Percentiles rank a stretch among this genome's conserved stretches.
Evolutionary conservation across 1,140 invertebrate genomes (phyloP).

Genomic region (Trichonephila clavata): DNA sequence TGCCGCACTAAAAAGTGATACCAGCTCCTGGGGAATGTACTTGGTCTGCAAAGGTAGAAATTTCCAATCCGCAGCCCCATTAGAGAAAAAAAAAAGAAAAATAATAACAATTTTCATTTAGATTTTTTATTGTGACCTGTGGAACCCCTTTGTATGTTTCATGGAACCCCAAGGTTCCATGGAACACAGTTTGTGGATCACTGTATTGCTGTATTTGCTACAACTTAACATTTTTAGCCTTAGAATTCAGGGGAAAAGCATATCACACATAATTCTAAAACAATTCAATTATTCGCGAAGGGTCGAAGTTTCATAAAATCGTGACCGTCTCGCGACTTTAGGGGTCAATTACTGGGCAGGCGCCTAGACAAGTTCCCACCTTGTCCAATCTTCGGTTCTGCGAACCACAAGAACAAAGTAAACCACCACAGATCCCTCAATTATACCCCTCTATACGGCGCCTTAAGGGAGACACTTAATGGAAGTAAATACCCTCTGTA

Average conservation of each 20-base stretch:
- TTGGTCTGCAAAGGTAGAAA: too few relatives aligned
- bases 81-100: too few relatives aligned
- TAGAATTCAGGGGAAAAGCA: background rate
- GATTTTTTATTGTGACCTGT: too few relatives aligned
- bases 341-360: background rate
- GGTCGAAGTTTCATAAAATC: background rate
- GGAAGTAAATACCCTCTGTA: background rate
- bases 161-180: too few relatives aligned
- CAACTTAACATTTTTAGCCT: too few relatives aligned
- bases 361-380: background rate
- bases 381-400: background rate
- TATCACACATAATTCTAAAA: background rate
- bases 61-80: too few relatives aligned
- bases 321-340: background rate
- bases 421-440: slow-evolving; percentile 49
- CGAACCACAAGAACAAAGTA: slow-evolving; percentile 51
- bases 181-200: too few relatives aligned
- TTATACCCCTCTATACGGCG: background rate
- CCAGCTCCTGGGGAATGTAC: too few relatives aligned
- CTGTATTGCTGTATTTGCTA: too few relatives aligned
- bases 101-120: too few relatives aligned
- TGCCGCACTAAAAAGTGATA: too few relatives aligned
- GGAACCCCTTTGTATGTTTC: too few relatives aligned
- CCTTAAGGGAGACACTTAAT: slow-evolving; percentile 9
- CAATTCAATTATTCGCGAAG: background rate